Conservation (phyloP, 2,797 vertebrate genomes). For the Emys orbicularis region DNA sequence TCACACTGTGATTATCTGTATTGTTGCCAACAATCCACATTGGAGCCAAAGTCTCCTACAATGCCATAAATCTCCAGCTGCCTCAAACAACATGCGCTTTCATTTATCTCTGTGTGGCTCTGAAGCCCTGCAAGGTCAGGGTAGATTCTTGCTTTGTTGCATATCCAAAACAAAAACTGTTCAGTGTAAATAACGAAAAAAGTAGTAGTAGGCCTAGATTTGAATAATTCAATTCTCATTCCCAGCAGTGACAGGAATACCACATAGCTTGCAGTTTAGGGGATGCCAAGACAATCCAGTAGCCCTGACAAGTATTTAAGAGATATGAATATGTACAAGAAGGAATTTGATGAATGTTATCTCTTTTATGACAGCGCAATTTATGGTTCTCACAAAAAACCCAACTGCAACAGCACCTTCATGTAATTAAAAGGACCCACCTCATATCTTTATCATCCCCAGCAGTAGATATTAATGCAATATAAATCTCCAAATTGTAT, state of each 20-base stretch:
- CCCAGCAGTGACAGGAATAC: not conserved
- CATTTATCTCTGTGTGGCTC: constrained; percentile 56
- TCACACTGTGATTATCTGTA: constrained; percentile 62
- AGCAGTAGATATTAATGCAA: not conserved
- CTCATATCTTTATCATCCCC: not conserved
- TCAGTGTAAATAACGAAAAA: constrained; percentile 16
- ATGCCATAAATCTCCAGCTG: constrained; percentile 63
- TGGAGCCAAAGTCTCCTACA: constrained; percentile 57
- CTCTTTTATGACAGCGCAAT: not conserved
- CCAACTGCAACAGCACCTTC: not conserved
- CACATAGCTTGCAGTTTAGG: not conserved
- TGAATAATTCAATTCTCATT: constrained; percentile 32
- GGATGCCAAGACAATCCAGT: not conserved
- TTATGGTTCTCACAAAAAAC: not conserved
- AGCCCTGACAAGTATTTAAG: not conserved
- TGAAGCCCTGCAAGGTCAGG: constrained; percentile 52
- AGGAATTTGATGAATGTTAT: not conserved
- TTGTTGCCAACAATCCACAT: constrained; percentile 46
- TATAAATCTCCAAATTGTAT: not conserved
- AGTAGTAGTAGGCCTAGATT: not conserved
- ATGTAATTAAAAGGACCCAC: not conserved
- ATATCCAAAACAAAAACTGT: constrained; percentile 28
- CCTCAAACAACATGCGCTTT: constrained; percentile 41
- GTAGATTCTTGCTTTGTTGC: constrained; percentile 39
- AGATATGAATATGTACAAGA: rapidly evolving